Evolutionary conservation across 2,113 vertebrate species (phyloP).

Genomic region (Xenus cinereus): DNA sequence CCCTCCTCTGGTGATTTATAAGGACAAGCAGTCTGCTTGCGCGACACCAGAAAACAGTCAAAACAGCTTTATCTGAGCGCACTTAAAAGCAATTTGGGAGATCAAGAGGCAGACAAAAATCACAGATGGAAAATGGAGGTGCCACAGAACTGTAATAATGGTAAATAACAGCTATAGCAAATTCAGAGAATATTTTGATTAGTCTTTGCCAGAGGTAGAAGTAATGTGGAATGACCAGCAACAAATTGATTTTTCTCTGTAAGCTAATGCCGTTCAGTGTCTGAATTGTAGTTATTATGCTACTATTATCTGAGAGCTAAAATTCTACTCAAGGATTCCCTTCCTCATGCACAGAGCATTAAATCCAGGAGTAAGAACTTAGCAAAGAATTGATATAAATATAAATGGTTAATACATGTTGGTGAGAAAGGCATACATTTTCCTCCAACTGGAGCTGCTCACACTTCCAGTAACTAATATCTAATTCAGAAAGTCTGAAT

Average conservation of each 20-base stretch:
- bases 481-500: conserved; percentile 14
- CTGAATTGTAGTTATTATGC: background rate
- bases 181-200: background rate
- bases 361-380: background rate
- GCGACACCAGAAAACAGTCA: background rate
- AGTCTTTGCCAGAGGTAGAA: background rate
- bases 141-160: background rate
- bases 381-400: background rate
- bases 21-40: background rate
- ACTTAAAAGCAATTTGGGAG: background rate
- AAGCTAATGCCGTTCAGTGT: background rate
- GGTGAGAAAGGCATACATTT: background rate
- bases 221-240: background rate
- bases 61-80: background rate
- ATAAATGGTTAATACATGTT: background rate
- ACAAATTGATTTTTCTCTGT: background rate
- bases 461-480: background rate
- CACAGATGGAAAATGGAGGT: background rate
- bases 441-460: background rate
- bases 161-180: background rate
- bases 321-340: background rate
- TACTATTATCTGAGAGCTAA: background rate
- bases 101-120: conserved; percentile 8
- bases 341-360: background rate
- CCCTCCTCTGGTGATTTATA: background rate